Base-by-base conservation (phyloP, 2,113 vertebrate species). In the Strix aluco region DNA sequence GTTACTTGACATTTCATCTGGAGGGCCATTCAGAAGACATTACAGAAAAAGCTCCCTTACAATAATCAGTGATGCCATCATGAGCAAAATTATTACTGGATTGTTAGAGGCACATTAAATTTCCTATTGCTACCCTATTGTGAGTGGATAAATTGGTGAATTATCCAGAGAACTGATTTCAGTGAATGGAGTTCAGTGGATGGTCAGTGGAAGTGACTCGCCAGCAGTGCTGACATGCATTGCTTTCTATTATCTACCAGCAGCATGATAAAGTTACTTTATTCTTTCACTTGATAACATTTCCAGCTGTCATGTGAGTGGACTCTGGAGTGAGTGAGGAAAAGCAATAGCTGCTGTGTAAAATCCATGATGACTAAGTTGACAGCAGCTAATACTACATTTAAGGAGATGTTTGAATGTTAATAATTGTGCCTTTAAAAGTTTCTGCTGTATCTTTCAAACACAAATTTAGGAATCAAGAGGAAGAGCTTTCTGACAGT, bases 1-100 rank as follows among this genome's bases (percentile, higher is more conserved):
- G 61, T 90, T 97, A 94, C 84, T 86, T 87, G 81, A 81, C 85
- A 84, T 75, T 90, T 90, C 74, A 82, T 87, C 77, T 59, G 38
- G 22, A 92, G 25, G 5, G 9, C 21, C 16, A 22, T 79, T 85
- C 52, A 78, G 75, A 97, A 95, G 86, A 81, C 26, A 44, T 95
- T 97, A 95, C 5, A 96, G 97, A 92, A 84, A 63, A 83, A 89
- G 46, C 15, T 67, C 40, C 54, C 61, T 94, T 96, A 91, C 77
- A 96, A 74, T 57, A 95, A 94, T 96, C 81, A 42, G 14, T 58
- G 21, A 38, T 44, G 36, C 46, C 46, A 66, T 54, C 88, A 66
- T 34, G 38, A 95, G 22, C 13, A 79, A 71, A 95, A 92, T 18
- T 55, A 42, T 63, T 79, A 30, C 47, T 15, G 2, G 19, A 42